phyloP scores from a whole-genome alignment of 2,888 invertebrate species.

The Philereme vetulata region DNA sequence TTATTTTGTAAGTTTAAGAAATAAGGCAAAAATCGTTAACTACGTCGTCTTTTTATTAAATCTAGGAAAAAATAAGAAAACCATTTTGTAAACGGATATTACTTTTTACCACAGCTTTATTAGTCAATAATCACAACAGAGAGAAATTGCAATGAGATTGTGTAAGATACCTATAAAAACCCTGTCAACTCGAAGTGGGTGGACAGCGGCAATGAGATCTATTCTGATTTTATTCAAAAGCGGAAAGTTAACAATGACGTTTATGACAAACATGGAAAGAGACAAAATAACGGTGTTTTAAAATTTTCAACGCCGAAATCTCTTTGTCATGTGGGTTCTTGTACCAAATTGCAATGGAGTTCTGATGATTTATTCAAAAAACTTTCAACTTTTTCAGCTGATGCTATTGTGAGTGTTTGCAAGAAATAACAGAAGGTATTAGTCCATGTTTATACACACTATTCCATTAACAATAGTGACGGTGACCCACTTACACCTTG shows the following conservation, averaged over 20 bases:
- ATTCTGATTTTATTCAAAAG: conserved; percentile 42
- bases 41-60: background rate
- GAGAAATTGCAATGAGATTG: conserved; percentile 48
- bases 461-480: conserved; percentile 60
- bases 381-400: background rate
- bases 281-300: conserved; percentile 50
- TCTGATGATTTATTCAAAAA: background rate
- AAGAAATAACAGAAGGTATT: too few species aligned
- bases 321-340: conserved; percentile 34
- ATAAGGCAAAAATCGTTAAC: background rate
- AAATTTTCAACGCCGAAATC: conserved; percentile 40
- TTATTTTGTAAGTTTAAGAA: background rate
- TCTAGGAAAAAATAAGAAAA: background rate
- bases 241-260: conserved; percentile 51
- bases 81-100: conserved; percentile 25
- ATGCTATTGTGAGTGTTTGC: too few species aligned
- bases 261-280: conserved; percentile 42
- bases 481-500: conserved; percentile 43
- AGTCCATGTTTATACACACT: conserved; percentile 49
- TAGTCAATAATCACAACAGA: conserved; percentile 37
- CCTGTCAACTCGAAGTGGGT: conserved; percentile 31
- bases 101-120: conserved; percentile 31
- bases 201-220: conserved; percentile 38
- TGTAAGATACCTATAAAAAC: conserved; percentile 39
- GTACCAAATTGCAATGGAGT: background rate